These are phyloP conservation scores for Sipha flava DNA, from an alignment of 1,140 invertebrate species.

Conservation along the genomic window DNA sequence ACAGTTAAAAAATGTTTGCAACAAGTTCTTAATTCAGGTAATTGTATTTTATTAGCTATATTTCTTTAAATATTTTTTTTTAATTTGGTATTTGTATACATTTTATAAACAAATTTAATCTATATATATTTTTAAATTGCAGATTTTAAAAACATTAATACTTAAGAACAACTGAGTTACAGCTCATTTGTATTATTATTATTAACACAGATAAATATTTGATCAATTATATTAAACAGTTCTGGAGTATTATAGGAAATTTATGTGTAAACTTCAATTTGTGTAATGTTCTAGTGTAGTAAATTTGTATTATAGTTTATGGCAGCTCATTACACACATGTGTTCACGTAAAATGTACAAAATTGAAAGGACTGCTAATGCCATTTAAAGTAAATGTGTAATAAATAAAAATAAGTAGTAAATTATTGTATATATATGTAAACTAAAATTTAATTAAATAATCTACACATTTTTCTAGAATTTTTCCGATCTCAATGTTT, in stretches of 20 bases:
- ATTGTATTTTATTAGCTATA: no score
- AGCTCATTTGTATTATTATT: not conserved
- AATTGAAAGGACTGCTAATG: slow-evolving; percentile 22
- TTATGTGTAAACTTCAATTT: not conserved
- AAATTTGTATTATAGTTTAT: slow-evolving; percentile 9
- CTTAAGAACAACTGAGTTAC: not conserved
- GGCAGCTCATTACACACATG: slow-evolving; percentile 22
- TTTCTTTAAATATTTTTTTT: no score
- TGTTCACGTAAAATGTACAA: slow-evolving; percentile 26
- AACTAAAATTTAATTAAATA: not conserved
- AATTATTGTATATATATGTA: slow-evolving; percentile 18
- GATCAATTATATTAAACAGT: not conserved
- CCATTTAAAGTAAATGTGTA: slow-evolving; percentile 1
- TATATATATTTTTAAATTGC: not conserved
- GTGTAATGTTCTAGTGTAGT: not conserved
- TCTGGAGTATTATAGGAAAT: not conserved
- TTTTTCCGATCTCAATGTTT: slow-evolving; percentile 26
- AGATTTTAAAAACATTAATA: not conserved
- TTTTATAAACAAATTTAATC: not conserved
- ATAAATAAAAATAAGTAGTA: not conserved
- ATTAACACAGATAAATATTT: not conserved
- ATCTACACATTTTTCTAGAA: slow-evolving; percentile 6
- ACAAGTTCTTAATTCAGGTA: no score
- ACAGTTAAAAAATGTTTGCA: no score
- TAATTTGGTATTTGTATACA: not conserved